Evolutionary conservation across 2,797 vertebrate species (phyloP), one percentile per base, ranked within the genome.

Genomic region (Triplophysa bombifrons): DNA sequence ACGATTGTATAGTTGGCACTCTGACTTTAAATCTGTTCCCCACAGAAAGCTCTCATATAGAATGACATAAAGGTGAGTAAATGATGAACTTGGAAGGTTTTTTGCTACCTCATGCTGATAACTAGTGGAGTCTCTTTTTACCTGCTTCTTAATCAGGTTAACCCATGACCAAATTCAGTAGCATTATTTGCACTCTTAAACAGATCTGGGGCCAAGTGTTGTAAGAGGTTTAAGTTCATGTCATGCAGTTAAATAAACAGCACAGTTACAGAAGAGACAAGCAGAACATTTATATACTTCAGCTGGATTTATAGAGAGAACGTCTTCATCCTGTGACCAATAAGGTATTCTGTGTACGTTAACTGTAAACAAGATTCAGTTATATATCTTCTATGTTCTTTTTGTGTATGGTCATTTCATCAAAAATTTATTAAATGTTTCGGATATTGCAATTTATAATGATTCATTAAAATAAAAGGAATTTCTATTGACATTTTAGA

Each of bases 141-240:
- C 50, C 70, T 72, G 48, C 86, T 91, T 63, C 76, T 50, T 79
- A 90, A 90, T 84, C 72, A 70, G 38, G 60, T 55, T 83, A 83
- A 89, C 87, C 90, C 86, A 85, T 91, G 89, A 68, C 61, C 86
- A 83, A 30, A 46, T 72, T 68, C 68, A 63, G 66, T 8, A 38
- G 27, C 30, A 60, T 56, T 60, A 55, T 41, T 73, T 78, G 53
- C 30, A 46, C 61, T 77, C 44, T 61, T 9, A 80, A 27, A 13
- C n/a, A 27, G 27, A 17, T 44, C 16, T 6, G 71, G 3, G 70
- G 44, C 66, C 48, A 69, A 58, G 68, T 81, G 30, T 30, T 53
- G 73, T 76, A 81, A 78, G 19, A 76, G 72, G 79, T 64, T 84
- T 76, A 83, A 61, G 67, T 76, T 81, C 72, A 72, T 46, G 80